Evolutionary conservation across 2,113 vertebrate species (phyloP).

Genomic region (Asarcornis scutulata): DNA sequence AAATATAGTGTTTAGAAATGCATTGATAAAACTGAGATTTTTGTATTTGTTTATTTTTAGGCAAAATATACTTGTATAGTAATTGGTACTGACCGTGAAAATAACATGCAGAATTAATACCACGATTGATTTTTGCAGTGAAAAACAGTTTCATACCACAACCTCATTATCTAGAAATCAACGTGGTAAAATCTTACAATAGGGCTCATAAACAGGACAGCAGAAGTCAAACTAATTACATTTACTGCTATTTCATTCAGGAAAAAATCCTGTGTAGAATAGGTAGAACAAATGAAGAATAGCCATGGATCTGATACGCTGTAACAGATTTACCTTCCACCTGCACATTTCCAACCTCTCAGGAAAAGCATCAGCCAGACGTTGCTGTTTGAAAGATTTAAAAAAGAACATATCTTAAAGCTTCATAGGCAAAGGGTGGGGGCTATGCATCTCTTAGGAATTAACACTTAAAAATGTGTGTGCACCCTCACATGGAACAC

Average conservation of each 20-base stretch:
- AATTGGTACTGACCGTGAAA: conserved; percentile 62
- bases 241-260: background rate
- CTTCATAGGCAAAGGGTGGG: background rate
- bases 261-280: background rate
- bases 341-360: background rate
- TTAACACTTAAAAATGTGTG: background rate
- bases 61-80: conserved; percentile 50
- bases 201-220: background rate
- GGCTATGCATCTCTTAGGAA: background rate
- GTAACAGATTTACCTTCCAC: background rate
- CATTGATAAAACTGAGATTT: conserved; percentile 24
- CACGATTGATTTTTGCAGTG: conserved; percentile 52
- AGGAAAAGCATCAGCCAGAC: background rate
- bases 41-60: conserved; percentile 48
- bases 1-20: conserved; percentile 53
- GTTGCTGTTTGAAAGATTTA: background rate
- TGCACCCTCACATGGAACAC: background rate
- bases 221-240: conserved; percentile 30
- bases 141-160: conserved; percentile 61
- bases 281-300: background rate
- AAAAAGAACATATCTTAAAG: background rate
- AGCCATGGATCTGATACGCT: background rate
- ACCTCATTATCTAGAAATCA: conserved; percentile 60
- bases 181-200: conserved; percentile 16
- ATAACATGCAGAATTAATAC: conserved; percentile 62